Percentiles rank a stretch among this genome's conserved stretches.
Evolutionary conservation across 1,140 invertebrate genomes (phyloP).

Genomic region (Tetramorium alpestre): DNA sequence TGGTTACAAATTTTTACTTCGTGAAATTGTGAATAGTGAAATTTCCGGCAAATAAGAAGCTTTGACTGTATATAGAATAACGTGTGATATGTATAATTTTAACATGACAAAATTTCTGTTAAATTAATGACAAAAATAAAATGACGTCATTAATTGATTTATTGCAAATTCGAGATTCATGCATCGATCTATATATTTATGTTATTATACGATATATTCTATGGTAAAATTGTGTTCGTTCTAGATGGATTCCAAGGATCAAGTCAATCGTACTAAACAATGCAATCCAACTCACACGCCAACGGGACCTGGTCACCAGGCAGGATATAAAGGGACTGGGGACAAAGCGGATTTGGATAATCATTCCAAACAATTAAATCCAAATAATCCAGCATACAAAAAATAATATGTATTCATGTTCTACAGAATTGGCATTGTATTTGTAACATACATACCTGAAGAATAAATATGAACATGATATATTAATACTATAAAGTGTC

Average conservation of each 20-base stretch:
- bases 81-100: no score
- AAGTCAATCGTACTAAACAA: constrained; percentile 23
- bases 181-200: not conserved
- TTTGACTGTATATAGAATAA: no score
- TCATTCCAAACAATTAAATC: not conserved
- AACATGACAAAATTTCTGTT: not conserved
- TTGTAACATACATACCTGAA: not conserved
- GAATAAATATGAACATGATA: constrained; percentile 7
- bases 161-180: not conserved
- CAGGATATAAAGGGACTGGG: constrained; percentile 45
- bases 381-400: constrained; percentile 34
- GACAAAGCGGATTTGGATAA: constrained; percentile 49
- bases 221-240: constrained; percentile 17
- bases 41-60: no score
- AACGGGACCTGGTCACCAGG: constrained; percentile 43
- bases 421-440: not conserved
- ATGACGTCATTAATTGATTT: not conserved
- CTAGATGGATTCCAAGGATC: constrained; percentile 33
- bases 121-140: not conserved
- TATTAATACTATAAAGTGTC: not conserved
- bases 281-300: constrained; percentile 27
- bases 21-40: no score
- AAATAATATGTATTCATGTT: constrained; percentile 39
- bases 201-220: not conserved
- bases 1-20: no score